Evolutionary conservation across 2,888 invertebrate genomes (phyloP).

Genomic region (Muscina levida): DNA sequence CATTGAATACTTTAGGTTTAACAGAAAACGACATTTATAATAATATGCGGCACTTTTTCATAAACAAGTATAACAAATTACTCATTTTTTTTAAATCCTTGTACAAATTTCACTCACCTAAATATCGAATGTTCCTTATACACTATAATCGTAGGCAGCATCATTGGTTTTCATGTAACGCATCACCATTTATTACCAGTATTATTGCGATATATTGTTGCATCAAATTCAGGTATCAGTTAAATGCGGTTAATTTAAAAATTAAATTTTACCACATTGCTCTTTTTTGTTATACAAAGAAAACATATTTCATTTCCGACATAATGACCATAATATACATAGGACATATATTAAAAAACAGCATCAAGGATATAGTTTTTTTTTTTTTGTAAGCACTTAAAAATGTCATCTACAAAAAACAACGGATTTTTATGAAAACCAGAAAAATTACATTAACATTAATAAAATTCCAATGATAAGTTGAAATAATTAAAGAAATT

Average conservation of each 20-base stretch:
- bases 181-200: too few species aligned
- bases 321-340: constrained; percentile 30
- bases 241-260: not conserved
- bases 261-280: not conserved
- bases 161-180: too few species aligned
- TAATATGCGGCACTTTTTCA: too few species aligned
- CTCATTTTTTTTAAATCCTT: too few species aligned
- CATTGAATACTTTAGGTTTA: too few species aligned
- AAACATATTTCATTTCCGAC: constrained; percentile 39
- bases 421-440: not conserved
- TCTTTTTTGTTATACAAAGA: constrained; percentile 23
- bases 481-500: constrained; percentile 37
- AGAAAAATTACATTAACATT: constrained; percentile 35
- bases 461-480: constrained; percentile 41
- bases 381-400: constrained; percentile 4
- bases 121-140: too few species aligned
- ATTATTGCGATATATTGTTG: too few species aligned
- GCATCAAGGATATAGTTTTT: constrained; percentile 22
- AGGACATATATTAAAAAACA: constrained; percentile 18
- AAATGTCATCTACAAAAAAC: constrained; percentile 8
- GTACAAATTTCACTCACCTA: too few species aligned
- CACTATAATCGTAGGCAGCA: too few species aligned
- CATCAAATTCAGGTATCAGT: too few species aligned
- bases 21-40: too few species aligned
- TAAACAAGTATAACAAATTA: too few species aligned